A percentile compares a stretch with the other conserved stretches of the same genome.
Evolutionary conservation across 2,113 vertebrate species (phyloP).

Genomic region (Archocentrus centrarchus): DNA sequence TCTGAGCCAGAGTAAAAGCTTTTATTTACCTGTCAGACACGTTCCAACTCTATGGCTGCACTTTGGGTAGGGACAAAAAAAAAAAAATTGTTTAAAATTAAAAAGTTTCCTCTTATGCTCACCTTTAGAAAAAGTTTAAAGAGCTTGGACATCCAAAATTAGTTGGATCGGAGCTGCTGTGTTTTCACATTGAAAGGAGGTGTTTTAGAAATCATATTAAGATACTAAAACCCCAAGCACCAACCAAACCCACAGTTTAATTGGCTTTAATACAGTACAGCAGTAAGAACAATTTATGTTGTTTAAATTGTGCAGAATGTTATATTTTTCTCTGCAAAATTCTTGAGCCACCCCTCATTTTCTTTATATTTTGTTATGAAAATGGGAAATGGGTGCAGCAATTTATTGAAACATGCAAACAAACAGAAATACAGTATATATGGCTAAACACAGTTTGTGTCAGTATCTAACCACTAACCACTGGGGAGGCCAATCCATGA

Average conservation of each 20-base stretch:
- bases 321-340: not conserved
- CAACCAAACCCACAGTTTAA: not conserved
- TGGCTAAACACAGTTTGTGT: no score
- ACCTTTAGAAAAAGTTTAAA: not conserved
- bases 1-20: conserved; percentile 3
- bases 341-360: not conserved
- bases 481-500: no score
- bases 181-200: not conserved
- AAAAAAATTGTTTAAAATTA: not conserved
- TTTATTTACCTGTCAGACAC: conserved; percentile 10
- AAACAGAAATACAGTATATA: no score
- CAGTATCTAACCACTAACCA: no score
- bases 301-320: not conserved
- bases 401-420: no score
- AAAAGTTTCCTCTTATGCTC: not conserved
- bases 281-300: not conserved
- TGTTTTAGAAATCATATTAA: not conserved
- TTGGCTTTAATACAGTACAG: not conserved
- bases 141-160: not conserved
- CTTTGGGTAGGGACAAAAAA: not conserved
- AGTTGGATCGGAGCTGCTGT: not conserved
- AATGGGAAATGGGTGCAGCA: no score
- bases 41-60: not conserved
- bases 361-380: no score
- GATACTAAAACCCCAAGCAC: not conserved